Conservation (phyloP, 37 sponge, comb jelly and placozoan species). For the Diacarnus erythraeanus region DNA sequence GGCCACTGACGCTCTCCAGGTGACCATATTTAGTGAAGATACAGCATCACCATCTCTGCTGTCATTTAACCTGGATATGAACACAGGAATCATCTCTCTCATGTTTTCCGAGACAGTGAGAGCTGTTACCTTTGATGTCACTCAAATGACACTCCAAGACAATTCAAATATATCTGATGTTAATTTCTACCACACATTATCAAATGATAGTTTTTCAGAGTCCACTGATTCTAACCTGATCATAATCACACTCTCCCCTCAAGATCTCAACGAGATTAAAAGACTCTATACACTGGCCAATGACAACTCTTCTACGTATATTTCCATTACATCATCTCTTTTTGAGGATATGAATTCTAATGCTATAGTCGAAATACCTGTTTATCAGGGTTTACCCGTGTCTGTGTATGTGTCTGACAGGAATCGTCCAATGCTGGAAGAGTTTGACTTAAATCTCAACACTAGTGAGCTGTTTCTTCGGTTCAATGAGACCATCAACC, state of each 20-base stretch:
- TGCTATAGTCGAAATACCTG: slow-evolving; percentile 27
- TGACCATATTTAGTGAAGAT: slow-evolving; percentile 38
- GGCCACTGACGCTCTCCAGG: slow-evolving; percentile 10
- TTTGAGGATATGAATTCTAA: slow-evolving; percentile 78
- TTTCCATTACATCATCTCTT: slow-evolving; percentile 43
- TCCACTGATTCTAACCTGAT: slow-evolving; percentile 40
- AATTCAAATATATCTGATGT: background rate
- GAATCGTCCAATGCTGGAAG: slow-evolving; percentile 54
- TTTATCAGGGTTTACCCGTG: slow-evolving; percentile 28
- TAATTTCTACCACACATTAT: slow-evolving; percentile 11
- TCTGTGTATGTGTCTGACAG: slow-evolving; percentile 50
- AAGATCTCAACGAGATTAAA: slow-evolving; percentile 80
- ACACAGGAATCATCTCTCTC: slow-evolving; percentile 67
- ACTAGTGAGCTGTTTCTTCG: slow-evolving; percentile 59
- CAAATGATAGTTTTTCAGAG: slow-evolving; percentile 23
- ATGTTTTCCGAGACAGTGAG: slow-evolving; percentile 85
- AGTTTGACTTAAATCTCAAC: slow-evolving; percentile 75
- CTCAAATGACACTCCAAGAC: slow-evolving; percentile 72
- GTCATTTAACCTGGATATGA: slow-evolving; percentile 65
- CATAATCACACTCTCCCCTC: slow-evolving; percentile 15
- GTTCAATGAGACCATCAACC: slow-evolving; percentile 84
- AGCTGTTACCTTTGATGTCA: slow-evolving; percentile 38
- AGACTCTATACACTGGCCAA: slow-evolving; percentile 55
- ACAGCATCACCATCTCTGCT: slow-evolving; percentile 44
- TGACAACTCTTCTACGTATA: slow-evolving; percentile 32